A percentile compares a stretch with the other conserved stretches of the same genome.
phyloP scores from a whole-genome alignment of 2,888 invertebrate genomes.

The Catocala nupta region DNA sequence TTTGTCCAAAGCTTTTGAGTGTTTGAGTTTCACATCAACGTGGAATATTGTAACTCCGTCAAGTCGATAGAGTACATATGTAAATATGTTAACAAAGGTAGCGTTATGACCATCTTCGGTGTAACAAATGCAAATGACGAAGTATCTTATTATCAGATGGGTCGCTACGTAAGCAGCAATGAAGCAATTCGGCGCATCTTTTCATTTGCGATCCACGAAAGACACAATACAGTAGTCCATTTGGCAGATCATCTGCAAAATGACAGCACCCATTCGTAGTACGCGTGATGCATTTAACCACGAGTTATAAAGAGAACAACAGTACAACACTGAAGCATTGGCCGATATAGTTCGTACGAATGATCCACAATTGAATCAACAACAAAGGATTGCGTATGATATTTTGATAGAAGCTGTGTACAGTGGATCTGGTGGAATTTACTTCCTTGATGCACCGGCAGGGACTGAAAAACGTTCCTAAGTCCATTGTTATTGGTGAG shows the following conservation, averaged over 20 bases:
- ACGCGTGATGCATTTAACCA: constrained; percentile 43
- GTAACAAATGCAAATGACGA: constrained; percentile 44
- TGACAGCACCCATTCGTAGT: constrained; percentile 28
- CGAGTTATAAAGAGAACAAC: constrained; percentile 41
- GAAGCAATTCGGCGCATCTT: constrained; percentile 43
- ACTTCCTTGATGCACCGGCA: too few relatives aligned
- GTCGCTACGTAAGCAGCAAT: too few relatives aligned
- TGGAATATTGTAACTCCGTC: constrained; percentile 32
- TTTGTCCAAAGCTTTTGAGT: too few relatives aligned
- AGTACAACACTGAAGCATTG: too few relatives aligned
- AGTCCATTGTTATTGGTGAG: constrained; percentile 47
- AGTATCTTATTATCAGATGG: too few relatives aligned
- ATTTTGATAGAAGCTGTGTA: too few relatives aligned
- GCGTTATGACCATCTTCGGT: constrained; percentile 36
- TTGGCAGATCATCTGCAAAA: constrained; percentile 33
- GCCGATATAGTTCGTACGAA: too few relatives aligned
- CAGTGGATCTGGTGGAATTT: too few relatives aligned
- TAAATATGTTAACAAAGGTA: constrained; percentile 42
- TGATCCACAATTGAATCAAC: too few relatives aligned
- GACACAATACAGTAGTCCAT: constrained; percentile 39
- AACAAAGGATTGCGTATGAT: too few relatives aligned
- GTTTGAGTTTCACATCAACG: too few relatives aligned
- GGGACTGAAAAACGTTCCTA: too few relatives aligned
- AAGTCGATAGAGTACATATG: constrained; percentile 38
- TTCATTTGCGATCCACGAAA: constrained; percentile 16